Conservation (phyloP, 2,113 vertebrate species). For the Brevimyrus niger region DNA sequence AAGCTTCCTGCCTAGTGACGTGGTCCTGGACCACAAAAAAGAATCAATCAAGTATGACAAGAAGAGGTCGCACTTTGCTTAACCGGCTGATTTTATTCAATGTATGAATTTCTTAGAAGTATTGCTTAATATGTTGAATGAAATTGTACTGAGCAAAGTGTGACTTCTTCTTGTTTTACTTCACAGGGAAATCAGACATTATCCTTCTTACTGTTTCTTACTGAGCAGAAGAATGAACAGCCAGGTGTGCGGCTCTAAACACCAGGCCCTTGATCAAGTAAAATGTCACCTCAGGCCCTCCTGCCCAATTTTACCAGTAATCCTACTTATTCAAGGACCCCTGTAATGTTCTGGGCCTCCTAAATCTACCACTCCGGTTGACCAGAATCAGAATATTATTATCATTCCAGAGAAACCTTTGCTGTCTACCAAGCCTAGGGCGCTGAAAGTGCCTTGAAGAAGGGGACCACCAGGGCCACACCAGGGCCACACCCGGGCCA, state of each 20-base stretch:
- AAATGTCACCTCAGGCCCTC: not conserved
- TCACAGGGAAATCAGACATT: not conserved
- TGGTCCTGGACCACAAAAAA: not conserved
- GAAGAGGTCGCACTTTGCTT: too few relatives aligned
- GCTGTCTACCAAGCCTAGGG: not conserved
- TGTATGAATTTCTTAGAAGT: too few relatives aligned
- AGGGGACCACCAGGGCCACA: not conserved
- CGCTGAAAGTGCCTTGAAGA: not conserved
- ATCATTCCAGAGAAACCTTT: not conserved
- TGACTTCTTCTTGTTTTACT: too few relatives aligned
- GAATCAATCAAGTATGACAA: not conserved
- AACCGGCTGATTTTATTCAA: too few relatives aligned
- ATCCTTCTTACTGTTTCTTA: not conserved
- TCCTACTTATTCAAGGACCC: not conserved
- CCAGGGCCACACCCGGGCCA: too few relatives aligned
- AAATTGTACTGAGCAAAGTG: too few relatives aligned
- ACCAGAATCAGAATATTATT: not conserved
- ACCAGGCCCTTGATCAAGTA: not conserved
- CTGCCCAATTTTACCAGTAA: not conserved
- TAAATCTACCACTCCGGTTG: not conserved
- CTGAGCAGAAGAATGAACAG: not conserved
- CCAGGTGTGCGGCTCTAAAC: not conserved
- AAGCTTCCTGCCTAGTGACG: not conserved
- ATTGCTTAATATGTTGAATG: too few relatives aligned
- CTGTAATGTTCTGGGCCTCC: not conserved